phyloP scores from a whole-genome alignment of 2,797 vertebrate species.

The Tenualosa thibaudeaui region DNA sequence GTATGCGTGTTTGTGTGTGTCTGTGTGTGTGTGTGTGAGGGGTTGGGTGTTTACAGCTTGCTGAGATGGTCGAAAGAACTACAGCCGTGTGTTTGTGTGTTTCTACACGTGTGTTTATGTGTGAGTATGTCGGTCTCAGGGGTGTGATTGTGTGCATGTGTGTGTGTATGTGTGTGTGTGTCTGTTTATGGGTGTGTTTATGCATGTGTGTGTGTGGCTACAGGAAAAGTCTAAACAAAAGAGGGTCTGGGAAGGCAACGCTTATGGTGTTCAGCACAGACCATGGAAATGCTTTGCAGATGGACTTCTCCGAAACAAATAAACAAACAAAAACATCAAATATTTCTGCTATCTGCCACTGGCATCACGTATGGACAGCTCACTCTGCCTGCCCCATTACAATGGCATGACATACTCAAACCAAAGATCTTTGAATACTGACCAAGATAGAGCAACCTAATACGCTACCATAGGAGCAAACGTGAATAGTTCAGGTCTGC shows the following conservation, averaged over 20 bases:
- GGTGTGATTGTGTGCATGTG: constrained; percentile 44
- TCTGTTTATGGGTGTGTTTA: constrained; percentile 26
- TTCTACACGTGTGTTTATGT: constrained; percentile 45
- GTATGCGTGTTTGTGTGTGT: constrained; percentile 51
- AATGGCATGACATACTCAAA: background rate
- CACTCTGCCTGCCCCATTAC: constrained; percentile 42
- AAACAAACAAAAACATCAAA: constrained; percentile 63
- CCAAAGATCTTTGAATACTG: too few relatives aligned
- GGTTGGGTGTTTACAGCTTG: constrained; percentile 38
- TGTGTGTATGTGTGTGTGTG: background rate
- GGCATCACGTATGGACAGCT: constrained; percentile 72
- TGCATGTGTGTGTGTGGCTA: constrained; percentile 54
- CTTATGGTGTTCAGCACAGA: constrained; percentile 55
- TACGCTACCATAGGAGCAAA: too few relatives aligned
- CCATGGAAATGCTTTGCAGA: constrained; percentile 72
- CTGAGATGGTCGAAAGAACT: background rate
- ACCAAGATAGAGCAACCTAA: too few relatives aligned
- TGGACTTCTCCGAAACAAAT: constrained; percentile 72
- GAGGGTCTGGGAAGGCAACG: background rate
- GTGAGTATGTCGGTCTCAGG: constrained; percentile 27
- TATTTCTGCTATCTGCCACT: constrained; percentile 73
- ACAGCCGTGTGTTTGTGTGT: constrained; percentile 47
- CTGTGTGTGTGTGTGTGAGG: constrained; percentile 49
- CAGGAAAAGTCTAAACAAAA: constrained; percentile 60
- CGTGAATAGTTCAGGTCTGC: too few relatives aligned